Conservation (phyloP, 1,140 invertebrate species). For the Tribolium castaneum region DNA sequence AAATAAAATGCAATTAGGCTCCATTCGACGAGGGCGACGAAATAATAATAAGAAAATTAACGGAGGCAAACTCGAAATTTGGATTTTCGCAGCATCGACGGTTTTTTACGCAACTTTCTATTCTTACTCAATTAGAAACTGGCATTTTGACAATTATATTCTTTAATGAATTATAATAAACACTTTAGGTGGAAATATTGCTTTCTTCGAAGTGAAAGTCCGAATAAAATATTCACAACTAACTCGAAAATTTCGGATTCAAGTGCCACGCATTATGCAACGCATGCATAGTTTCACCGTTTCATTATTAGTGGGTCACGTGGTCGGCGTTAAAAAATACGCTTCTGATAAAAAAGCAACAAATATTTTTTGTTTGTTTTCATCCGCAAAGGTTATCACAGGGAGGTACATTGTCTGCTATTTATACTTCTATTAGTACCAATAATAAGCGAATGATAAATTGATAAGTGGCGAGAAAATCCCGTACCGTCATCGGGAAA, state of each 20-base stretch:
- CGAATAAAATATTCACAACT: not conserved
- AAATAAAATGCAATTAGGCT: constrained; percentile 23
- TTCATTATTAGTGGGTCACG: not conserved
- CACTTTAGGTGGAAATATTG: not conserved
- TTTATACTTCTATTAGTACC: not conserved
- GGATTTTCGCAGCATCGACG: not conserved
- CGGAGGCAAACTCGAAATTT: no score
- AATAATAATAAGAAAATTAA: no score
- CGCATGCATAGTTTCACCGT: not conserved
- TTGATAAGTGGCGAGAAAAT: no score
- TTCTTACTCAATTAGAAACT: not conserved
- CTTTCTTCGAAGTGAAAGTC: not conserved
- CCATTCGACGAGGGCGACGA: constrained; percentile 1
- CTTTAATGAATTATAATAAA: not conserved
- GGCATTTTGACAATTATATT: not conserved
- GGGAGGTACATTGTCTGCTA: not conserved
- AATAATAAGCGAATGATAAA: no score
- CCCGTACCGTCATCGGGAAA: not conserved
- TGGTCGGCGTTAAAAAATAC: no score
- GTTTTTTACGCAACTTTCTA: not conserved
- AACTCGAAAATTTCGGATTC: not conserved
- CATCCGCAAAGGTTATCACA: not conserved
- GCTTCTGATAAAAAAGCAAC: not conserved
- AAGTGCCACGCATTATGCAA: not conserved
- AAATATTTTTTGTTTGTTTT: not conserved